Evolutionary conservation across 2,113 vertebrate species (phyloP).

Genomic region (Chaetops frenatus): DNA sequence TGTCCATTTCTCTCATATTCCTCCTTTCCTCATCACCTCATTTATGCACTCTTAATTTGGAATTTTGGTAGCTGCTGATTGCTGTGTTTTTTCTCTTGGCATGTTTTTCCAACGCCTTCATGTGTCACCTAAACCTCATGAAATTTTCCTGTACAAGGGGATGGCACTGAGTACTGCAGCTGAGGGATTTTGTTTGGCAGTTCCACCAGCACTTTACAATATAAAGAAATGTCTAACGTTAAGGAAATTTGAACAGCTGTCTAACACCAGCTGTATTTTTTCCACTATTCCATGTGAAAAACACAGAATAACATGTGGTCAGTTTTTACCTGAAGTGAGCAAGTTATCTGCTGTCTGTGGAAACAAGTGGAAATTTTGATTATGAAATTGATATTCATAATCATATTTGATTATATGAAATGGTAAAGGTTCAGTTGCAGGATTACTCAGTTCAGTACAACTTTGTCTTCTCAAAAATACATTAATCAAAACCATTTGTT

Average conservation of each 20-base stretch:
- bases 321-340: neutral
- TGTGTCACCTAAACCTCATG: neutral
- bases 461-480: neutral
- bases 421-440: neutral
- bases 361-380: neutral
- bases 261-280: neutral
- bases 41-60: neutral
- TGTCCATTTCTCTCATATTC: accelerated
- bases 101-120: accelerated
- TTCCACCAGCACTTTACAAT: neutral
- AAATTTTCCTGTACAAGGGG: accelerated
- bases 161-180: neutral
- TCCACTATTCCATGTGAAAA: neutral
- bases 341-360: neutral
- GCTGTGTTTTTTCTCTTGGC: neutral
- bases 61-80: neutral
- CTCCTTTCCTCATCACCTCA: neutral
- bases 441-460: neutral
- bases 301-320: neutral
- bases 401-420: neutral
- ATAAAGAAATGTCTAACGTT: neutral
- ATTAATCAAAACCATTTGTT: neutral
- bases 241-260: neutral
- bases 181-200: neutral
- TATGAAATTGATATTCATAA: neutral